Evolutionary conservation across 2,113 vertebrate species (phyloP).

Genomic region (Corythaeola cristata): DNA sequence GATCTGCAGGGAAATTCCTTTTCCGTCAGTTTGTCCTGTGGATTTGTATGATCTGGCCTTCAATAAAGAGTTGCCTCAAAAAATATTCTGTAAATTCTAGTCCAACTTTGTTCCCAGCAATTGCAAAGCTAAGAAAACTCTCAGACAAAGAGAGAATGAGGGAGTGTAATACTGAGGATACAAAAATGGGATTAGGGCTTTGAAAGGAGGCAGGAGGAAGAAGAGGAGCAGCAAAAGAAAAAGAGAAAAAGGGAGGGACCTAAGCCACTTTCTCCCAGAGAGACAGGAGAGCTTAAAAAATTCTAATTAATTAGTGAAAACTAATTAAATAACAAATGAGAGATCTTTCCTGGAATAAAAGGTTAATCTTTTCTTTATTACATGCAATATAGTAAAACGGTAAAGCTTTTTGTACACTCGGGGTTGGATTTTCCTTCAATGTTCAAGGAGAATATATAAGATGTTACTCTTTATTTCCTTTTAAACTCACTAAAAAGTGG

Average conservation of each 20-base stretch:
- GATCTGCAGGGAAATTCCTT: neutral
- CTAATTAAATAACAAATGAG: constrained; percentile 64
- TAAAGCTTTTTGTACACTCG: neutral
- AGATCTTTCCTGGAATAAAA: constrained; percentile 22
- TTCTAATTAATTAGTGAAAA: constrained; percentile 66
- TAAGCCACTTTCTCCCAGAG: constrained; percentile 42
- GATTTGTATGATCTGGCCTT: neutral
- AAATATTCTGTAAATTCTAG: constrained; percentile 24
- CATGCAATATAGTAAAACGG: neutral
- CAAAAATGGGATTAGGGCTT: constrained; percentile 59
- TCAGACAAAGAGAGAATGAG: constrained; percentile 28
- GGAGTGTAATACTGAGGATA: constrained; percentile 7
- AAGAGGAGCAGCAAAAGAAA: constrained; percentile 44
- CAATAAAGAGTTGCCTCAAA: neutral
- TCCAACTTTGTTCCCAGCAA: constrained; percentile 26
- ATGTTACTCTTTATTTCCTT: neutral
- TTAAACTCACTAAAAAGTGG: neutral
- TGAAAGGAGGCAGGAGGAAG: constrained; percentile 46
- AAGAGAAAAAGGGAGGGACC: constrained; percentile 6
- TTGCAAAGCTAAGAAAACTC: constrained; percentile 9
- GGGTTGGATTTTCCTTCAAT: neutral
- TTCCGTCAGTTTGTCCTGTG: neutral
- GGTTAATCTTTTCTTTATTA: constrained; percentile 64
- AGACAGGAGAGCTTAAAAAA: constrained; percentile 49
- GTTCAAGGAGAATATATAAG: neutral